Conservation (phyloP, 2,888 invertebrate genomes). For the Tuberolachnus salignus region DNA sequence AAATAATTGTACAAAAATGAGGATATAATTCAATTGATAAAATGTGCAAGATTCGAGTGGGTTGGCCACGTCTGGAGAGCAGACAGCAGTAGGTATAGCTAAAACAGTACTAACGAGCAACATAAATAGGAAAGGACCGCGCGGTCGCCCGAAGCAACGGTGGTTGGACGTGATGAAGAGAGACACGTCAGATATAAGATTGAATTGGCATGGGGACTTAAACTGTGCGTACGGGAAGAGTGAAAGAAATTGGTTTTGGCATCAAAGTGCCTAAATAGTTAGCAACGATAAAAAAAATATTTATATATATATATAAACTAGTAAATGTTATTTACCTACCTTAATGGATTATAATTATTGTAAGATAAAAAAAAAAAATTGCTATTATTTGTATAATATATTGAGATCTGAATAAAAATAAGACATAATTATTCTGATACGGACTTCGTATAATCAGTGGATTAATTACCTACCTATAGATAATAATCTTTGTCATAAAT, state of each 20-base stretch:
- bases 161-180: neutral
- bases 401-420: too few relatives aligned
- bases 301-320: too few relatives aligned
- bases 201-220: neutral
- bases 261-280: neutral
- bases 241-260: neutral
- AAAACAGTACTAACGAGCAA: slow-evolving; percentile 2
- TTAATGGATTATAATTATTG: too few relatives aligned
- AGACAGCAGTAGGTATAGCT: neutral
- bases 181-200: neutral
- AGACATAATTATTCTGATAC: too few relatives aligned
- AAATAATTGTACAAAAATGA: neutral
- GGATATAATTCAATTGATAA: neutral
- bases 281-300: neutral
- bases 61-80: slow-evolving; percentile 3
- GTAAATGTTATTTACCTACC: neutral
- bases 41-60: neutral
- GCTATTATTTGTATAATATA: too few relatives aligned
- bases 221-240: neutral
- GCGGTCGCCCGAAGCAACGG: neutral
- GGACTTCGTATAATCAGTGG: too few relatives aligned
- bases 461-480: too few relatives aligned
- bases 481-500: too few relatives aligned
- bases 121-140: slow-evolving; percentile 7
- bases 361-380: too few relatives aligned